These are phyloP conservation scores for Heptranchias perlo DNA, from an alignment of 2,113 vertebrate species.

Conservation along the genomic window DNA sequence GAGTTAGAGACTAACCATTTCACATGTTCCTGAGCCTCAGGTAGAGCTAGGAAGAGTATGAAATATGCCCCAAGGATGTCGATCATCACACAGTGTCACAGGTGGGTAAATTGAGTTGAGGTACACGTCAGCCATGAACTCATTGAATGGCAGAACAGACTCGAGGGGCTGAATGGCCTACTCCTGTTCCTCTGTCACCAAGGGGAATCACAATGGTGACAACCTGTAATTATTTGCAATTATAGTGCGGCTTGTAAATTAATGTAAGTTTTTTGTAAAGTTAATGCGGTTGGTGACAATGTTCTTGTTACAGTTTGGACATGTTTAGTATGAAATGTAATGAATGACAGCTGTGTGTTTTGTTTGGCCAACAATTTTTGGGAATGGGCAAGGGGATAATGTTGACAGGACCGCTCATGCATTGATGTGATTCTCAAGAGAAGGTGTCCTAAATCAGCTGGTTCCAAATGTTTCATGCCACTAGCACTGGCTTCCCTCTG, in stretches of 20 bases:
- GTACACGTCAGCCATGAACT: background rate
- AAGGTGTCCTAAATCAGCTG: no score
- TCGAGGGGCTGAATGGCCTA: background rate
- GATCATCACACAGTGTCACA: background rate
- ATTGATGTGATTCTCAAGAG: background rate
- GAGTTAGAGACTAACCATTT: no score
- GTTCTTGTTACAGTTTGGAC: background rate
- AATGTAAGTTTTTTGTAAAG: no score
- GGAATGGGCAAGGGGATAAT: background rate
- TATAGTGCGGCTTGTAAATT: background rate
- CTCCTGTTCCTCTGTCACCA: no score
- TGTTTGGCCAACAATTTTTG: background rate
- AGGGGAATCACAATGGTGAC: background rate
- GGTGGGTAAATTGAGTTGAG: background rate
- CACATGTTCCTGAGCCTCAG: no score
- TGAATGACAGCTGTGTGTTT: background rate
- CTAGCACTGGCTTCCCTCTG: no score
- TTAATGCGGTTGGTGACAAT: no score
- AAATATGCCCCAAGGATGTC: no score
- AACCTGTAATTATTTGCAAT: background rate
- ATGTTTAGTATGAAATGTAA: background rate
- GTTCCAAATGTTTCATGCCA: no score
- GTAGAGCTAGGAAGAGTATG: no score
- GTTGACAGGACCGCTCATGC: background rate
- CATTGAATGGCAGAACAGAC: background rate